These are phyloP conservation scores for Actias luna DNA, from an alignment of 2,888 invertebrate species.

Conservation along the genomic window DNA sequence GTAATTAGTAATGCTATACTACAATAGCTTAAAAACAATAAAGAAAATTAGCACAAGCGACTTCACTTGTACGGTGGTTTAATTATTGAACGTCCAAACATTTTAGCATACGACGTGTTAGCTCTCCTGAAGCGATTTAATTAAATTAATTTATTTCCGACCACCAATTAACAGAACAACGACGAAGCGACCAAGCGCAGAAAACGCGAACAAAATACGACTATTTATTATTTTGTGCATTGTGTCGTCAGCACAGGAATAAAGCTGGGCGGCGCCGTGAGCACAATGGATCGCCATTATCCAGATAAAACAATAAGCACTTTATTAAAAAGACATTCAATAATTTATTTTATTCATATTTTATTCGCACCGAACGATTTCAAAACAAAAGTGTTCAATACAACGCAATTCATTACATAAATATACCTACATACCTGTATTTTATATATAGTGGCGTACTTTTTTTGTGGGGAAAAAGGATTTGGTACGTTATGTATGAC, in stretches of 20 bases:
- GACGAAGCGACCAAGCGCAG: conserved; percentile 70
- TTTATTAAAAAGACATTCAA: conserved; percentile 82
- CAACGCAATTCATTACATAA: conserved; percentile 33
- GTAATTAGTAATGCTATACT: neutral
- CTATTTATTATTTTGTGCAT: conserved; percentile 78
- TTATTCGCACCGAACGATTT: conserved; percentile 63
- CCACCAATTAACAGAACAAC: conserved; percentile 74
- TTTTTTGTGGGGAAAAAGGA: too few relatives aligned
- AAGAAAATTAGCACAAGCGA: conserved; percentile 47
- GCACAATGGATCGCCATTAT: conserved; percentile 71
- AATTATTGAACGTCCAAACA: conserved; percentile 65
- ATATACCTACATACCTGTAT: conserved; percentile 19
- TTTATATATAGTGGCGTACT: neutral
- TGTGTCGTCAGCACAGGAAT: conserved; percentile 60
- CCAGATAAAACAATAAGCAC: conserved; percentile 75
- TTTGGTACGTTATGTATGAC: too few relatives aligned
- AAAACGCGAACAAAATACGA: conserved; percentile 73
- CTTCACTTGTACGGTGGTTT: conserved; percentile 49
- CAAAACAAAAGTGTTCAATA: conserved; percentile 68
- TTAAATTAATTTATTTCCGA: conserved; percentile 77
- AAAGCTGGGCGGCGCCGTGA: conserved; percentile 63
- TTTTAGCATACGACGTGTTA: conserved; percentile 66
- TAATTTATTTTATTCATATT: conserved; percentile 79
- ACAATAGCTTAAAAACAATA: conserved; percentile 38
- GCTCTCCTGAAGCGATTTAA: conserved; percentile 66